Percentiles rank a stretch among this genome's conserved stretches.
Evolutionary conservation across 53 echinoderm and acorn worm genomes (phyloP).

Genomic region (Hippasteria phrygiana): DNA sequence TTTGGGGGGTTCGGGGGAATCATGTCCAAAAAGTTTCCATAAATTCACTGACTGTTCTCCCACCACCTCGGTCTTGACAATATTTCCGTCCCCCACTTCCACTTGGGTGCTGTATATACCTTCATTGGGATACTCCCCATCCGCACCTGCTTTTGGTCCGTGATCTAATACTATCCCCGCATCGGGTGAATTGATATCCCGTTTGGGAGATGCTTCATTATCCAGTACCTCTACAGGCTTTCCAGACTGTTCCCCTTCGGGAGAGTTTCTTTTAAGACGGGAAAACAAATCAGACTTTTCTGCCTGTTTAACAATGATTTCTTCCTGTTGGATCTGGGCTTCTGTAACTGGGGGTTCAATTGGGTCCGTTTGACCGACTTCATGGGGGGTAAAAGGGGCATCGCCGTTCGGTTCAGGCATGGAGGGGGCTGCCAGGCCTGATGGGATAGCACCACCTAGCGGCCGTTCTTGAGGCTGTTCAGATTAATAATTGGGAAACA

Average conservation of each 20-base stretch:
- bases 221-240: background rate
- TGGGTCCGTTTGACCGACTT: background rate
- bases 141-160: background rate
- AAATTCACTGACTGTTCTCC: conserved; percentile 30
- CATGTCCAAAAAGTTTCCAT: background rate
- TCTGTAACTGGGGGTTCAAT: background rate
- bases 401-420: background rate
- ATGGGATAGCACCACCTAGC: conserved; percentile 13
- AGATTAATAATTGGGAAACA: conserved; percentile 31
- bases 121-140: background rate
- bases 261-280: background rate
- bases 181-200: conserved; percentile 19
- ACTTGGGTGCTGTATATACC: background rate
- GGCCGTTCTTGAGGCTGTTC: conserved; percentile 30
- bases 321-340: background rate
- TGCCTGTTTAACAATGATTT: background rate
- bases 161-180: background rate
- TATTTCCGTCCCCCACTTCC: background rate
- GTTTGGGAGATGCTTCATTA: conserved; percentile 5
- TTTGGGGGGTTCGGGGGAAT: background rate
- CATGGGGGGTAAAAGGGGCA: background rate
- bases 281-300: background rate
- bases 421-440: conserved; percentile 27
- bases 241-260: conserved; percentile 11
- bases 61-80: conserved; percentile 1